Percentiles rank a stretch among this genome's conserved stretches.
These are phyloP conservation scores for Parapristionchus giblindavisi DNA, from an alignment of 2,888 invertebrate species.

Conservation along the genomic window DNA sequence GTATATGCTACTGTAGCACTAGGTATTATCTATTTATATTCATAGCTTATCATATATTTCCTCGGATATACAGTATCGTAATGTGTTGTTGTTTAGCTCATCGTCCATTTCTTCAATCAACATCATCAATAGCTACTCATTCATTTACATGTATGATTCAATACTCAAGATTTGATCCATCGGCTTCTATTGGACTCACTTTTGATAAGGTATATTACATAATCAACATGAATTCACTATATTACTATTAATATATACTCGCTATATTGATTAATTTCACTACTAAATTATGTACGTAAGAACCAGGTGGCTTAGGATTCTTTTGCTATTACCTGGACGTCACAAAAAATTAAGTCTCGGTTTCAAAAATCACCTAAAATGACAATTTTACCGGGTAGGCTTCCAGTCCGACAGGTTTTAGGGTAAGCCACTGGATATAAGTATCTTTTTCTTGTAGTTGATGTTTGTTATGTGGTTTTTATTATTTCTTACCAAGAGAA, in stretches of 20 bases:
- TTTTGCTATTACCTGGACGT: too few species aligned
- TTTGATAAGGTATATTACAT: constrained; percentile 53
- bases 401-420: too few species aligned
- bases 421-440: too few species aligned
- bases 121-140: constrained; percentile 50
- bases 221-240: not conserved
- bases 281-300: too few species aligned
- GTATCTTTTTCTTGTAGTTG: not conserved
- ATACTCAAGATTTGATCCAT: constrained; percentile 56
- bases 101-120: constrained; percentile 53
- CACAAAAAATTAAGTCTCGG: too few species aligned
- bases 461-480: not conserved
- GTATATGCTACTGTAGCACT: constrained; percentile 60
- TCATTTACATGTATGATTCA: constrained; percentile 55
- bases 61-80: not conserved
- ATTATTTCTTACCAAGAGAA: not conserved
- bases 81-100: constrained; percentile 42
- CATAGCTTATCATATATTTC: too few species aligned
- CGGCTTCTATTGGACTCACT: constrained; percentile 55
- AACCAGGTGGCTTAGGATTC: too few species aligned
- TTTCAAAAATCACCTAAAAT: too few species aligned
- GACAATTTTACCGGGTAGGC: too few species aligned
- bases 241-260: not conserved
- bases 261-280: not conserved
- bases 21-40: too few species aligned